Base-by-base conservation (phyloP, 1,140 invertebrate species). In the Pachyrhynchus sulphureomaculatus region DNA sequence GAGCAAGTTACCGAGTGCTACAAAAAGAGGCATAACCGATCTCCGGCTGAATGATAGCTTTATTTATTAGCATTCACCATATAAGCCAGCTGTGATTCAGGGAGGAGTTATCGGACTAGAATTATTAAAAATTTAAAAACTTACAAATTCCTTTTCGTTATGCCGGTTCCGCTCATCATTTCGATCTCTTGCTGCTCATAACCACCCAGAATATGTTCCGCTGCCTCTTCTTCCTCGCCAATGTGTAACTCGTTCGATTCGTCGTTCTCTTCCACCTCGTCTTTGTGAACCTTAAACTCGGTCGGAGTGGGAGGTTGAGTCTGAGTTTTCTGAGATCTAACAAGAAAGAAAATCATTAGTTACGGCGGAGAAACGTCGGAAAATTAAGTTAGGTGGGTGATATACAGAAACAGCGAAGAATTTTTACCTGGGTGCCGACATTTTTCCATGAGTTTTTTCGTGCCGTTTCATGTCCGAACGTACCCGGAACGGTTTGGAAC, bases 401-500 rank as follows among this genome's bases (percentile, higher is more conserved):
- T n/a, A n/a, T n/a, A n/a, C n/a, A n/a, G n/a, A n/a, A n/a, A n/a
- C n/a, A n/a, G n/a, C n/a, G n/a, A 20, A 20, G 15, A 36, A 23
- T n/a, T 42, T 18, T 64, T 42, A 49, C 45, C 57, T 51, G 1
- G 44, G 34, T 3, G 33, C 12, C 1, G 36, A 12, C 23, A 55
- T 37, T 23, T 66, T 70, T 8, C 60, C 74, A 67, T 95, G 93
- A 0, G 89, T 91, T 17, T 86, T 85, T 76, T 91, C 83, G 75
- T 97, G 95, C 0, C 94, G 79, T 63, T 92, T 92, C 81, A 97
- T 86, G 69, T 96, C 91, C 21, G 92, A 92, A 4, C 86, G 82
- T 0, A 92, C 89, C 29, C 92, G 82, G 76, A 94, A 95, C n/a
- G 85, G 84, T 72, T 93, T 93, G 0, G 84, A 85, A 72, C 92